Percentiles rank a stretch among this genome's conserved stretches.
phyloP scores from a whole-genome alignment of 2,888 invertebrate species.

The Rhagonycha lutea region DNA sequence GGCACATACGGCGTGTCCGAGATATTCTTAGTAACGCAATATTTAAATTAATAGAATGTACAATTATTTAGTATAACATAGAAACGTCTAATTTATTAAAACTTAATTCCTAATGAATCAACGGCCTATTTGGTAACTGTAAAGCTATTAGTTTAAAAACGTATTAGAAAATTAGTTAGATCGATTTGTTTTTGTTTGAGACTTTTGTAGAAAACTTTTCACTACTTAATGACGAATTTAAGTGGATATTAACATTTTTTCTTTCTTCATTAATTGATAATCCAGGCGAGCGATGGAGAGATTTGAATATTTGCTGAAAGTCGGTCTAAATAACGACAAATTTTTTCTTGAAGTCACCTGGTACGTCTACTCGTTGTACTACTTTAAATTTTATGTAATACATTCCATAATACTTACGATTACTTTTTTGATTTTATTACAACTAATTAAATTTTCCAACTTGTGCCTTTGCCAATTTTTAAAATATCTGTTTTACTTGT shows the following conservation, averaged over 20 bases:
- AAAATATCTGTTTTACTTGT: conserved; percentile 21
- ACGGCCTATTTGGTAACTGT: conserved; percentile 41
- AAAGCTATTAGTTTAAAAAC: conserved; percentile 23
- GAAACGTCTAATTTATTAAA: conserved; percentile 25
- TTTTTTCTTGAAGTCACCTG: not conserved
- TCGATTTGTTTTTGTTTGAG: not conserved
- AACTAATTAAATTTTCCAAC: conserved; percentile 52
- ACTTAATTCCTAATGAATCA: conserved; percentile 37
- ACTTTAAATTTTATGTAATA: conserved; percentile 31
- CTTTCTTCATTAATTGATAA: not conserved
- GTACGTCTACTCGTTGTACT: conserved; percentile 1
- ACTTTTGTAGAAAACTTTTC: not conserved
- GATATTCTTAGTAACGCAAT: conserved; percentile 25
- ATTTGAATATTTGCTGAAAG: not conserved
- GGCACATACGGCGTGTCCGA: conserved; percentile 12
- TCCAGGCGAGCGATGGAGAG: not conserved
- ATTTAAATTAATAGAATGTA: conserved; percentile 22
- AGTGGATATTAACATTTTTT: not conserved
- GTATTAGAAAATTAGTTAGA: not conserved
- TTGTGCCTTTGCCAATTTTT: conserved; percentile 51
- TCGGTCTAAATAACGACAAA: not conserved
- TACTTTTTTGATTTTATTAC: conserved; percentile 29
- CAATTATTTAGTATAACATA: conserved; percentile 18
- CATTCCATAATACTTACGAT: conserved; percentile 25
- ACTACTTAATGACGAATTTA: not conserved